Conservation (phyloP, 2,888 invertebrate genomes). For the Cabera pusaria region DNA sequence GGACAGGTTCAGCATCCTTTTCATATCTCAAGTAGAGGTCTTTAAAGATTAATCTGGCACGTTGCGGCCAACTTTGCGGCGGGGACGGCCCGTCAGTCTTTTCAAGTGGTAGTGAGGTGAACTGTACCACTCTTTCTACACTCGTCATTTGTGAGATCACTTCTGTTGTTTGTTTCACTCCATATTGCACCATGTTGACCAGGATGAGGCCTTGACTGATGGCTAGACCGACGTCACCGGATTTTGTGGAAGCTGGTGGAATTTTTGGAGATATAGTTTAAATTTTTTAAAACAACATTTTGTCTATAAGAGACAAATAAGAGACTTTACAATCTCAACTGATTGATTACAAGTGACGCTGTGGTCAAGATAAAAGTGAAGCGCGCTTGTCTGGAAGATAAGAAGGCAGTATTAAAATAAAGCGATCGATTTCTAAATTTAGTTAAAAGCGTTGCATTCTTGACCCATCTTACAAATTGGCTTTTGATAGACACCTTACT, state of each 20-base stretch:
- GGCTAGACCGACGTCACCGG: slow-evolving; percentile 88
- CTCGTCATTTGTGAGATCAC: slow-evolving; percentile 90
- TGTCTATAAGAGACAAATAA: too few species aligned
- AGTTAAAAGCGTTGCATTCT: too few species aligned
- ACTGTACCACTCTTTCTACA: slow-evolving; percentile 92
- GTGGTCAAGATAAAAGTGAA: too few species aligned
- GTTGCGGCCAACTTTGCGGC: slow-evolving; percentile 84
- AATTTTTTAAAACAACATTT: too few species aligned
- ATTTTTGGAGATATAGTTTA: too few species aligned
- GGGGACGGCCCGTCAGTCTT: slow-evolving; percentile 85
- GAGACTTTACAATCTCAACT: too few species aligned
- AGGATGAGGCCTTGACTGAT: slow-evolving; percentile 88
- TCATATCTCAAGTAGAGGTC: slow-evolving; percentile 86
- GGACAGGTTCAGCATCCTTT: slow-evolving; percentile 84
- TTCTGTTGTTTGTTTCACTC: slow-evolving; percentile 91
- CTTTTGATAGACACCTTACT: too few species aligned
- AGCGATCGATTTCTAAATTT: too few species aligned
- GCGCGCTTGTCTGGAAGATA: too few species aligned
- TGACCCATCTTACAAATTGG: too few species aligned
- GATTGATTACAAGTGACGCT: too few species aligned
- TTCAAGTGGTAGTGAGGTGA: slow-evolving; percentile 89
- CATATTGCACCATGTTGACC: slow-evolving; percentile 92
- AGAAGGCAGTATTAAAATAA: too few species aligned
- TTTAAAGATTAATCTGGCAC: slow-evolving; percentile 84
- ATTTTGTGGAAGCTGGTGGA: slow-evolving; percentile 74